These are phyloP conservation scores for Imbricaverruca yamaguchii DNA, from an alignment of 2,888 invertebrate species.

Conservation along the genomic window DNA sequence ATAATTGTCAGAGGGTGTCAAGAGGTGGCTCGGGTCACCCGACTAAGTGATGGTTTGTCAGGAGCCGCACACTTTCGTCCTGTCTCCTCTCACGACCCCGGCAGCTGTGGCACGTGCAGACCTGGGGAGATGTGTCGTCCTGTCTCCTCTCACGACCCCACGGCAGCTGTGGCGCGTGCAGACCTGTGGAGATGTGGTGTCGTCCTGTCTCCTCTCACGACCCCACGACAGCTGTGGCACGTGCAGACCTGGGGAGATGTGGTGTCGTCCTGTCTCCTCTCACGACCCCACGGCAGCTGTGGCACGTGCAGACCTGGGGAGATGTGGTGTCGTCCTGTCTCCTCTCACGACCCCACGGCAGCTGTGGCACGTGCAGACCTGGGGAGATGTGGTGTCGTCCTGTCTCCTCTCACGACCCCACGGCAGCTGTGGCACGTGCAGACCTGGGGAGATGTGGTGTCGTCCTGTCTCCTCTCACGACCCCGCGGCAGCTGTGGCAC, in stretches of 20 bases:
- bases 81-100: neutral
- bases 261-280: neutral
- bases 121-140: neutral
- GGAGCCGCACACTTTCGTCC: neutral
- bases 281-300: neutral
- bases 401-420: neutral
- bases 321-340: neutral
- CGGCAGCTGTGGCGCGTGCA: neutral
- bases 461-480: neutral
- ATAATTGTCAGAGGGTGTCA: neutral
- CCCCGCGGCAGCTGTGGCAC: neutral
- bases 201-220: neutral
- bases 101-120: neutral
- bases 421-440: neutral
- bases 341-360: neutral
- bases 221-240: neutral
- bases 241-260: too few relatives aligned
- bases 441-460: neutral
- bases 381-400: neutral
- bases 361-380: too few relatives aligned
- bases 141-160: neutral
- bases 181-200: neutral
- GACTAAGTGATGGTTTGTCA: neutral
- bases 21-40: neutral
- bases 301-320: too few relatives aligned